Conservation (phyloP, 2,797 vertebrate species). For the Sebastes reedi region DNA sequence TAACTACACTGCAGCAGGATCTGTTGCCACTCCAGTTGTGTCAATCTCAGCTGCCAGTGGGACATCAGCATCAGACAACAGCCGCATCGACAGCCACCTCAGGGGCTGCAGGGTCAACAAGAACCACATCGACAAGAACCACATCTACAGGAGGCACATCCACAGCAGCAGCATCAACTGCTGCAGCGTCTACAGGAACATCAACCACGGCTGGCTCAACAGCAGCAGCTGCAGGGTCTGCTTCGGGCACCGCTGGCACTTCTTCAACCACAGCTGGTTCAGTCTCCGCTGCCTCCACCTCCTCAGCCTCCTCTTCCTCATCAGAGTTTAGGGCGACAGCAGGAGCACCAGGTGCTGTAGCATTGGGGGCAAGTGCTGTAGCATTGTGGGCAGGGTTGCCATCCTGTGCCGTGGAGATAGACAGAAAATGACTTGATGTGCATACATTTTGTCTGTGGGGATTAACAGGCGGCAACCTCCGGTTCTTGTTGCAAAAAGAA, state of each 20-base stretch:
- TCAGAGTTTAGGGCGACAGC: conserved; percentile 77
- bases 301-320: conserved; percentile 67
- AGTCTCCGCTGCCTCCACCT: background rate
- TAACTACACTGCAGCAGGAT: conserved; percentile 36
- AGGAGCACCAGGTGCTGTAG: conserved; percentile 33
- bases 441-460: background rate
- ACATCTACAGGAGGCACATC: conserved; percentile 44
- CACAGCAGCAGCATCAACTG: conserved; percentile 24
- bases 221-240: conserved; percentile 28
- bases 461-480: too few relatives aligned
- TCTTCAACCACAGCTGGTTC: conserved; percentile 30
- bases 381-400: conserved; percentile 32
- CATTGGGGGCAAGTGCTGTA: conserved; percentile 43
- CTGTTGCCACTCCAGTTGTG: conserved; percentile 22
- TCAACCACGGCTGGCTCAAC: conserved; percentile 46
- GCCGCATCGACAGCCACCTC: background rate
- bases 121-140: conserved; percentile 24
- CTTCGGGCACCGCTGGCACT: conserved; percentile 39
- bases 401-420: conserved; percentile 22
- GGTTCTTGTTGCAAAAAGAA: too few relatives aligned
- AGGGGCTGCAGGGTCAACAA: conserved; percentile 3
- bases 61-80: conserved; percentile 1
- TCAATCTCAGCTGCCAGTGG: conserved; percentile 30
- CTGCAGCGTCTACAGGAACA: conserved; percentile 33
- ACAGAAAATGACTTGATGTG: background rate